Conservation (phyloP, 2,888 invertebrate species). For the Phytoseiulus persimilis region DNA sequence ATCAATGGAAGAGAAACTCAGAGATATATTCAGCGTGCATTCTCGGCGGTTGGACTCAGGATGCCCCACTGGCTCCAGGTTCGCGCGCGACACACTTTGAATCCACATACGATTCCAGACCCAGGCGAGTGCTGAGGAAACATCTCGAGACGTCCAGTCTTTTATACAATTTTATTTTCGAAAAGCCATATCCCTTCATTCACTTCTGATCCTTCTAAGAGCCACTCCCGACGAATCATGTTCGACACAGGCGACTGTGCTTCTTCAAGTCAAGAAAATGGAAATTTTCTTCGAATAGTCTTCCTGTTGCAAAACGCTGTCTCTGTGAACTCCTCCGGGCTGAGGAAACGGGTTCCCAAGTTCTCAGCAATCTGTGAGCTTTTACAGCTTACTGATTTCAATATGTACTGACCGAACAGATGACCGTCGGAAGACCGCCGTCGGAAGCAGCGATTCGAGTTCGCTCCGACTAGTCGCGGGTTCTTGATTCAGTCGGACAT, state of each 20-base stretch:
- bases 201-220: neutral
- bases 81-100: too few relatives aligned
- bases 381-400: neutral
- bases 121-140: too few relatives aligned
- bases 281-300: too few relatives aligned
- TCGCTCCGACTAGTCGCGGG: neutral
- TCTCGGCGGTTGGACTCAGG: too few relatives aligned
- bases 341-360: too few relatives aligned
- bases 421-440: neutral
- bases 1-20: too few relatives aligned
- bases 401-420: neutral
- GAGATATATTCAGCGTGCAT: too few relatives aligned
- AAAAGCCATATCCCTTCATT: neutral
- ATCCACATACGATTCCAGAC: too few relatives aligned
- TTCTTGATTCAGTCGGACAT: neutral
- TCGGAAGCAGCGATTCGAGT: neutral
- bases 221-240: neutral
- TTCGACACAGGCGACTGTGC: neutral
- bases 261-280: neutral
- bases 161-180: neutral
- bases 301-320: too few relatives aligned
- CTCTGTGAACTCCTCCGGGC: too few relatives aligned
- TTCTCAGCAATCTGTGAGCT: neutral
- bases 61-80: too few relatives aligned
- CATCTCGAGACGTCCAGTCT: too few relatives aligned